Percentiles rank a stretch among this genome's conserved stretches.
phyloP scores from a whole-genome alignment of 2,113 vertebrate species.

The Lamprotornis superbus region DNA sequence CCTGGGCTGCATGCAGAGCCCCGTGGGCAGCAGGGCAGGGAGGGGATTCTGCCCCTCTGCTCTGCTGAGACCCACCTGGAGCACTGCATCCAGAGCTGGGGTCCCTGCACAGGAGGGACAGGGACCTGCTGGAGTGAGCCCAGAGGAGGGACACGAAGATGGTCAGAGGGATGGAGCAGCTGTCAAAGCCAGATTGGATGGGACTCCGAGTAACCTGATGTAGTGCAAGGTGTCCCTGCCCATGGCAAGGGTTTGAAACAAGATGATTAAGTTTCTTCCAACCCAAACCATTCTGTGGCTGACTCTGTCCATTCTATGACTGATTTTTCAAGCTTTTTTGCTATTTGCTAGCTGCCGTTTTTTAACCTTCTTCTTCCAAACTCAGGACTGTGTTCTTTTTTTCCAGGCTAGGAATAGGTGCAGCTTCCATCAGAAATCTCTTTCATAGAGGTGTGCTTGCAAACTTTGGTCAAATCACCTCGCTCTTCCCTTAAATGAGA shows the following conservation, averaged over 20 bases:
- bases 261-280: neutral
- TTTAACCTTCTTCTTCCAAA: neutral
- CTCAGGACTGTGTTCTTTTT: neutral
- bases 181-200: neutral
- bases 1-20: neutral
- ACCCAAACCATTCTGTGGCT: neutral
- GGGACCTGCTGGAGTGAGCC: rapidly evolving
- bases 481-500: neutral
- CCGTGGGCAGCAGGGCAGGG: too few relatives aligned
- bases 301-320: neutral
- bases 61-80: neutral
- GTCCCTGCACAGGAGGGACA: neutral
- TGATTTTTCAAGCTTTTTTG: neutral
- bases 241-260: neutral
- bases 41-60: neutral
- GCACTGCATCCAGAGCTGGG: neutral
- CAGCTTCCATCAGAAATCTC: neutral
- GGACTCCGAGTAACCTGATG: neutral
- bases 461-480: neutral
- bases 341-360: neutral
- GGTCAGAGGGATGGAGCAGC: rapidly evolving
- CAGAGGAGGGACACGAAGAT: rapidly evolving
- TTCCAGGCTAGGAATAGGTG: neutral
- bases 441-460: neutral
- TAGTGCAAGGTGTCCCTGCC: neutral